phyloP scores from a whole-genome alignment of 2,113 vertebrate species.

The Tragulus kanchil region DNA sequence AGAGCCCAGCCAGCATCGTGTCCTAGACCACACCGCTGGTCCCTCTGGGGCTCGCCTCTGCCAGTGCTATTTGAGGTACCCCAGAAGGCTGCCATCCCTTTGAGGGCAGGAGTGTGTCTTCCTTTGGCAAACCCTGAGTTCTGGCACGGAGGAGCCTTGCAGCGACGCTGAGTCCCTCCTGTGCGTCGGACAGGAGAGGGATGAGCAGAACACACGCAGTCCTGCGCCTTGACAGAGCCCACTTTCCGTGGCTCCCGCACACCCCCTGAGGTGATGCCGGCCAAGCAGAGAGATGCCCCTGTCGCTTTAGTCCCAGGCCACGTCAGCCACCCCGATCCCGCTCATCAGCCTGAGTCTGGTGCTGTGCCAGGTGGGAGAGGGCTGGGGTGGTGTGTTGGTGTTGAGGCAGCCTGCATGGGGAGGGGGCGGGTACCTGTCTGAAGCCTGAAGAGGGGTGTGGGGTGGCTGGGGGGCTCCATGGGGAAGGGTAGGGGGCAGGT shows the following conservation, averaged over 20 bases:
- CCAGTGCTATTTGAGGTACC: background rate
- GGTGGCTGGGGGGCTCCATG: background rate
- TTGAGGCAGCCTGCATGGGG: background rate
- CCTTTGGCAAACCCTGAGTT: background rate
- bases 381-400: background rate
- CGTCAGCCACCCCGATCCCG: fast-evolving
- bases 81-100: background rate
- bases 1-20: fast-evolving
- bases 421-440: background rate
- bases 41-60: background rate
- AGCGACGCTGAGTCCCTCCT: background rate
- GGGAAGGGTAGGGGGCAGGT: background rate
- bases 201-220: background rate
- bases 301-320: background rate
- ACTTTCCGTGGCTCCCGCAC: fast-evolving
- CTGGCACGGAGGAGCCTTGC: background rate
- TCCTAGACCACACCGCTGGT: fast-evolving
- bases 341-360: background rate
- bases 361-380: background rate
- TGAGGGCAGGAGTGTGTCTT: background rate
- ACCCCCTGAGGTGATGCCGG: fast-evolving
- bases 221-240: background rate
- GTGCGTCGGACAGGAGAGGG: fast-evolving
- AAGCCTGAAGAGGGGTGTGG: background rate
- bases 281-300: background rate